Percentiles rank a stretch among this genome's conserved stretches.
Evolutionary conservation across 2,797 vertebrate genomes (phyloP).

Genomic region (Paguma larvata): DNA sequence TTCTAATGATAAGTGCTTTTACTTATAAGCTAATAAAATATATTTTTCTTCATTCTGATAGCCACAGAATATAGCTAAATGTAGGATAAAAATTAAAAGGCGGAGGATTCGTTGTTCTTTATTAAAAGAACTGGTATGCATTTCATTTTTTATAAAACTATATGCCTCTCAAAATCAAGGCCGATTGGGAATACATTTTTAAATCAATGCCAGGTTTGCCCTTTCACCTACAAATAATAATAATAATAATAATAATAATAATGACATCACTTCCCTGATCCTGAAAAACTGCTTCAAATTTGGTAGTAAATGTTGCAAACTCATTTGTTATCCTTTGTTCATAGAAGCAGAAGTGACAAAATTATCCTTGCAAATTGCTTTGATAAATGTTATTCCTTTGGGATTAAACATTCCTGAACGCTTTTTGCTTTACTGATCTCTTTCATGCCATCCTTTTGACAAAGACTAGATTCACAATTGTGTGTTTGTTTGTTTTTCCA

Average conservation of each 20-base stretch:
- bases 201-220: constrained; percentile 66
- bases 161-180: constrained; percentile 60
- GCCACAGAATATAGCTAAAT: not conserved
- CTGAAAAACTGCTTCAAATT: constrained; percentile 56
- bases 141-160: constrained; percentile 35
- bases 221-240: constrained; percentile 41
- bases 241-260: not conserved
- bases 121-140: not conserved
- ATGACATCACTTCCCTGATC: constrained; percentile 39
- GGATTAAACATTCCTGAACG: constrained; percentile 69
- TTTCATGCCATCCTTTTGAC: constrained; percentile 55
- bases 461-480: not conserved
- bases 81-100: not conserved
- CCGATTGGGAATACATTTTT: constrained; percentile 25
- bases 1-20: not conserved
- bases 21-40: not conserved
- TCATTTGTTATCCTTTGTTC: constrained; percentile 67
- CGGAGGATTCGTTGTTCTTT: not conserved
- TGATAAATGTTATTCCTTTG: constrained; percentile 67
- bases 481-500: not conserved
- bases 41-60: constrained; percentile 25
- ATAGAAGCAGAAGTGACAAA: constrained; percentile 67
- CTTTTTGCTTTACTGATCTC: constrained; percentile 64
- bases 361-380: constrained; percentile 70
- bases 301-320: not conserved